Base-by-base conservation (phyloP, 2,888 invertebrate genomes). In the Hipparchia semele region DNA sequence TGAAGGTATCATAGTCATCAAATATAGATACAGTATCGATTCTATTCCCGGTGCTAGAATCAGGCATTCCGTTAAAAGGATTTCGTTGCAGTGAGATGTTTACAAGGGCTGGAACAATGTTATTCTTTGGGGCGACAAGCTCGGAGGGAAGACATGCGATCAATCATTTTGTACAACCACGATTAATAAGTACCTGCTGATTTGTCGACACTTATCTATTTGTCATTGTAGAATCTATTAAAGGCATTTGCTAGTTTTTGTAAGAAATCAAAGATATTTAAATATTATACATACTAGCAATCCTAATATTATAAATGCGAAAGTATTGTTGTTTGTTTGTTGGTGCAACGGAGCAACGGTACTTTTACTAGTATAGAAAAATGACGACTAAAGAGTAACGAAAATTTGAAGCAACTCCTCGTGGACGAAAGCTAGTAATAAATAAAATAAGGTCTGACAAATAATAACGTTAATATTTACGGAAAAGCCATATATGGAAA, bases 81-180 rank as follows among this genome's bases (percentile, higher is more conserved):
- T 91, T 91, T 88, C 77, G 86, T 85, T 79, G 83, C 86, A 86
- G 83, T 85, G 86, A 89, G 87, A 88, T 88, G 87, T 89, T 90
- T 90, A 92, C 91, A 90, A 89, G 89, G 84, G 87, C 85, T 83
- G 85, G 89, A 89, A 90, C 91, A 93, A 89, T 91, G 91, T 92
- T 92, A 91, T 94, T 93, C 90, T 91, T 88, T 86, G 87, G 79
- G 87, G 86, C 90, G 90, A 90, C 91, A 90, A 89, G 89, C 88
- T 84, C 83, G 83, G 81, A 80, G 86, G 86, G 83, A 83, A 87
- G 84, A 85, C 83, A 83, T 80, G 82, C 86, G 87, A 93, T 93
- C 91, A 91, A 92, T 92, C 92, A 92, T 90, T 81, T 61, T 53
- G 69, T 39, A 69, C 53, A 53, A 39, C 39, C 60, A 54, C 12